These are phyloP conservation scores for Capitulum mitella DNA, from an alignment of 2,888 invertebrate species.

Conservation along the genomic window DNA sequence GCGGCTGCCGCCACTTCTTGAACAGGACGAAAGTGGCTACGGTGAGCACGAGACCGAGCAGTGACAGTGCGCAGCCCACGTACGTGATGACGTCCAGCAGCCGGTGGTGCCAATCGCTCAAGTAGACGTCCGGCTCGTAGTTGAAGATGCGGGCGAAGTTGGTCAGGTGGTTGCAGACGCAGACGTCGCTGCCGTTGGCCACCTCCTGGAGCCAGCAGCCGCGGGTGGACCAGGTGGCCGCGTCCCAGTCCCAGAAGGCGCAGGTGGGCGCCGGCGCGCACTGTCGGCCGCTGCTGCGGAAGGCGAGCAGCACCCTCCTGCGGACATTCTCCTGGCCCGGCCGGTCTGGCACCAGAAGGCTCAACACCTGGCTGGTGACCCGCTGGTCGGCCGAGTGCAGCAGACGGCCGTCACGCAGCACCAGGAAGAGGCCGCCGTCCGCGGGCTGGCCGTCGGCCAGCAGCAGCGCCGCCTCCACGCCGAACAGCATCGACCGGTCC, in stretches of 20 bases:
- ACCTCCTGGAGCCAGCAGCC: slow-evolving; percentile 38
- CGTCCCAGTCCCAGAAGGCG: slow-evolving; percentile 53
- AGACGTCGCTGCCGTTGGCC: slow-evolving; percentile 36
- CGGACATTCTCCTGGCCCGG: too few relatives aligned
- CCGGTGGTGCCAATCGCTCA: slow-evolving; percentile 25
- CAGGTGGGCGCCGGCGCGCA: slow-evolving; percentile 41
- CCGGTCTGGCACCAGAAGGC: neutral
- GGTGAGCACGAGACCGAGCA: slow-evolving; percentile 53
- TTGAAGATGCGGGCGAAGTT: slow-evolving; percentile 53
- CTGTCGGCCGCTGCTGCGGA: neutral
- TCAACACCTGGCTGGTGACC: neutral
- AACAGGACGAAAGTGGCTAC: slow-evolving; percentile 54
- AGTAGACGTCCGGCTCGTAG: neutral
- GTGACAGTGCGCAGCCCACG: slow-evolving; percentile 53
- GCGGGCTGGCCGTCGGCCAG: neutral
- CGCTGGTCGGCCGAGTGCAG: neutral
- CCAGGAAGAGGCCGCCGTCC: neutral
- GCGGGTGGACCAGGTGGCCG: slow-evolving; percentile 26
- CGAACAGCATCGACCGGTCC: neutral
- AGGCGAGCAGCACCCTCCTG: neutral
- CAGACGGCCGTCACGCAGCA: neutral
- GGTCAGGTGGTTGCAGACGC: slow-evolving; percentile 54
- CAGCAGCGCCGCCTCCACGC: neutral
- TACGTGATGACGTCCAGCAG: slow-evolving; percentile 54
- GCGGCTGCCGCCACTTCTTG: slow-evolving; percentile 54